Percentiles rank a stretch among this genome's conserved stretches.
These are phyloP conservation scores for Lobophora halterata DNA, from an alignment of 2,888 invertebrate genomes.

Conservation along the genomic window DNA sequence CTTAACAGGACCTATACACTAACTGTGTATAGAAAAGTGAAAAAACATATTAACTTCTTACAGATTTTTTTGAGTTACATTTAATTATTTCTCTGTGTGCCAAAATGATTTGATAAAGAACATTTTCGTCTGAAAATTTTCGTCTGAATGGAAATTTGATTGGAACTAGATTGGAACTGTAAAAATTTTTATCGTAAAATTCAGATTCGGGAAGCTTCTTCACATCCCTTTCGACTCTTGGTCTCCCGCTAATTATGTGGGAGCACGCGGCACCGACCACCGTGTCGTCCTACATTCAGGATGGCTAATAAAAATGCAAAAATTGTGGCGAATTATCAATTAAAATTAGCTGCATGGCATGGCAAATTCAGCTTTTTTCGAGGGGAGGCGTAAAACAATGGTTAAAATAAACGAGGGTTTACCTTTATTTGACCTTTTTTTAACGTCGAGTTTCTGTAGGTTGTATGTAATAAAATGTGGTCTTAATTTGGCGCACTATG, in stretches of 20 bases:
- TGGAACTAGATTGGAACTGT: no score
- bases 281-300: constrained; percentile 61
- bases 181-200: no score
- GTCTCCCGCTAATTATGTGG: constrained; percentile 65
- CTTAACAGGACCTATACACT: no score
- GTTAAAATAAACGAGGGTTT: constrained; percentile 8
- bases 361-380: constrained; percentile 30
- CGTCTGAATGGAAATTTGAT: no score
- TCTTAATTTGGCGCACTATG: no score
- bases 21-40: no score
- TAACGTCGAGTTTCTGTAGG: constrained; percentile 1
- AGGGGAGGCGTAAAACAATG: constrained; percentile 7
- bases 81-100: no score
- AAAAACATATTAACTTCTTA: no score
- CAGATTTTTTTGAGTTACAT: no score
- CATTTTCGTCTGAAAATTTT: no score
- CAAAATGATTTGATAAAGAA: no score
- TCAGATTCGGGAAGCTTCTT: neutral
- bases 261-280: constrained; percentile 62
- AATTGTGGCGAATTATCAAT: constrained; percentile 70
- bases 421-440: constrained; percentile 7
- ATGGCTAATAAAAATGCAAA: constrained; percentile 72
- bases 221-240: constrained; percentile 14
- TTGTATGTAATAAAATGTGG: no score
- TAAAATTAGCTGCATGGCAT: constrained; percentile 61